Percentiles rank a stretch among this genome's conserved stretches.
Evolutionary conservation across 2,888 invertebrate genomes (phyloP).

Genomic region (Stenchaetothrips biformis): DNA sequence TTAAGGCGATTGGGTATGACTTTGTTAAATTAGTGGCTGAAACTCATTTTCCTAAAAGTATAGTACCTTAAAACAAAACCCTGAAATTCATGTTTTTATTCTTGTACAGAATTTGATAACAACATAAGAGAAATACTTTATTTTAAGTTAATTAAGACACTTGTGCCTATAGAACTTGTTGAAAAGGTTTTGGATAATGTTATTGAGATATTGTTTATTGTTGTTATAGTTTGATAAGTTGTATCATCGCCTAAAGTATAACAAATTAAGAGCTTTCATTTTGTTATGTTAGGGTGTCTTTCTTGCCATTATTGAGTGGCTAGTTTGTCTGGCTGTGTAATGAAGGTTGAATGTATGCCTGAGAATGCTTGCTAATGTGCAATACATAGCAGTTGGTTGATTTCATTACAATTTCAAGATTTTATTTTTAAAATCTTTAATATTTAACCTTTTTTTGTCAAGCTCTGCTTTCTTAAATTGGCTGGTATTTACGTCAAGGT

Average conservation of each 20-base stretch:
- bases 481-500: too few relatives aligned
- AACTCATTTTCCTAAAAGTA: background rate
- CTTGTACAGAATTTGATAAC: background rate
- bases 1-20: too few relatives aligned
- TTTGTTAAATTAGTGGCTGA: background rate
- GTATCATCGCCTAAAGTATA: background rate
- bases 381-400: too few relatives aligned
- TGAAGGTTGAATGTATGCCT: background rate
- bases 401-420: too few relatives aligned
- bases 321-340: background rate
- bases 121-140: constrained; percentile 1
- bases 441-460: too few relatives aligned
- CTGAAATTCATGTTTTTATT: background rate
- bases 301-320: background rate
- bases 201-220: background rate
- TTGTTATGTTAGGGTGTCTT: background rate
- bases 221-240: background rate
- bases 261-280: background rate
- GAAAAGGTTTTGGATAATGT: too few relatives aligned
- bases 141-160: background rate
- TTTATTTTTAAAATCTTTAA: too few relatives aligned
- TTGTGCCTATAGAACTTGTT: background rate
- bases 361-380: too few relatives aligned
- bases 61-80: background rate
- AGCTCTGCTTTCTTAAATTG: too few relatives aligned